Evolutionary conservation across 2,797 vertebrate species (phyloP).

Genomic region (Spondyliosoma cantharus): DNA sequence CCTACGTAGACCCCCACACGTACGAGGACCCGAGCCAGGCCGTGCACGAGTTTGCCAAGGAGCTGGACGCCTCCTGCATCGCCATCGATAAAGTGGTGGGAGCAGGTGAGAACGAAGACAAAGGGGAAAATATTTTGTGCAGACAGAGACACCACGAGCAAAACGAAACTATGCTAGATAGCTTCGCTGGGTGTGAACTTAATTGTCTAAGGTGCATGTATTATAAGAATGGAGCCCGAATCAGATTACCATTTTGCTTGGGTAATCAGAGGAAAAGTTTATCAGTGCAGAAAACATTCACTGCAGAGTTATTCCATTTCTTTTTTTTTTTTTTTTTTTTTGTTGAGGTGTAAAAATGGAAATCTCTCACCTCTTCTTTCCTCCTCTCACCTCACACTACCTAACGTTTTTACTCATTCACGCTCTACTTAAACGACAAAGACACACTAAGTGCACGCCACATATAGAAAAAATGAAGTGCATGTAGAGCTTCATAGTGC

Average conservation of each 20-base stretch:
- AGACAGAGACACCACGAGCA: background rate
- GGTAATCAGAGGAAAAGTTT: constrained; percentile 1
- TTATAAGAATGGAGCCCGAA: background rate
- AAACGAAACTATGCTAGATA: background rate
- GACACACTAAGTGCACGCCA: constrained; percentile 21
- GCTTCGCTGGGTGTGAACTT: background rate
- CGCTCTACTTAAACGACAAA: constrained; percentile 48
- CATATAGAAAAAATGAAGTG: constrained; percentile 24
- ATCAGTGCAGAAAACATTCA: background rate
- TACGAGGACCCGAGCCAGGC: constrained; percentile 98
- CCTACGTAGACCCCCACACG: constrained; percentile 96
- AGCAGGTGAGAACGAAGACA: constrained; percentile 87
- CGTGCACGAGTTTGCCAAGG: constrained; percentile 97
- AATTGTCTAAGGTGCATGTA: background rate
- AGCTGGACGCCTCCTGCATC: constrained; percentile 93
- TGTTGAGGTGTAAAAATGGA: background rate
- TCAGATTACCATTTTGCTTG: background rate
- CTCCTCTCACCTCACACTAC: constrained; percentile 13
- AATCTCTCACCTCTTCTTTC: background rate
- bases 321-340: too few relatives aligned
- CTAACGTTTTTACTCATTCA: constrained; percentile 16
- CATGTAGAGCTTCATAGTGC: constrained; percentile 29
- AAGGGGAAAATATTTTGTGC: background rate
- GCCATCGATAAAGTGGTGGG: constrained; percentile 98
- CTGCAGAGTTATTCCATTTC: background rate